Evolutionary conservation across 37 sponge, comb jelly and placozoan genomes (phyloP).

Genomic region (Ianthella basta): DNA sequence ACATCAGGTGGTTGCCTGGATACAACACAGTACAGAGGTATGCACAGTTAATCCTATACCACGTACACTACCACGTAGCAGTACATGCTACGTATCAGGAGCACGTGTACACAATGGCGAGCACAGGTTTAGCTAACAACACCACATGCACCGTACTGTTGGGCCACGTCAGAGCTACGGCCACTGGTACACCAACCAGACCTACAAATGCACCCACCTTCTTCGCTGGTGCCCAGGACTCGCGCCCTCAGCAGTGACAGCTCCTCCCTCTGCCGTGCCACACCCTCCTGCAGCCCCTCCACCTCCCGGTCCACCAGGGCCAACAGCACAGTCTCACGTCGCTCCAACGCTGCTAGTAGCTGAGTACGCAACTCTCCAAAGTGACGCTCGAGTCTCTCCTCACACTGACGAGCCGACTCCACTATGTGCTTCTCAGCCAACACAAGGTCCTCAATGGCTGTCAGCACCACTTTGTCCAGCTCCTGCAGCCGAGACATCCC

Average conservation of each 20-base stretch:
- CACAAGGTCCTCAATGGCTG: slow-evolving; percentile 20
- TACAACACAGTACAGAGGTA: background rate
- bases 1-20: slow-evolving; percentile 50
- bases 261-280: slow-evolving; percentile 64
- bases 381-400: slow-evolving; percentile 69
- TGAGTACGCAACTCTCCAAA: slow-evolving; percentile 62
- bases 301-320: slow-evolving; percentile 76
- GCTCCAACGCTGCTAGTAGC: slow-evolving; percentile 54
- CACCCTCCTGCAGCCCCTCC: slow-evolving; percentile 65
- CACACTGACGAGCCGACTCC: slow-evolving; percentile 57
- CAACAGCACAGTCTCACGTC: slow-evolving; percentile 67
- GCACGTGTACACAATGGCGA: no score
- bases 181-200: no score
- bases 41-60: no score
- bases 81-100: no score
- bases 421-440: slow-evolving; percentile 41
- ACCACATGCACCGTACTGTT: no score
- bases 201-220: slow-evolving; percentile 70
- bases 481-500: slow-evolving; percentile 33
- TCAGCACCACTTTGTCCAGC: slow-evolving; percentile 37
- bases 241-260: slow-evolving; percentile 56
- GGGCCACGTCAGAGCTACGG: no score
- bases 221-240: slow-evolving; percentile 61
- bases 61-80: no score
- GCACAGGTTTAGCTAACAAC: no score